phyloP scores from a whole-genome alignment of 2,113 vertebrate species.

The Chamaea fasciata region DNA sequence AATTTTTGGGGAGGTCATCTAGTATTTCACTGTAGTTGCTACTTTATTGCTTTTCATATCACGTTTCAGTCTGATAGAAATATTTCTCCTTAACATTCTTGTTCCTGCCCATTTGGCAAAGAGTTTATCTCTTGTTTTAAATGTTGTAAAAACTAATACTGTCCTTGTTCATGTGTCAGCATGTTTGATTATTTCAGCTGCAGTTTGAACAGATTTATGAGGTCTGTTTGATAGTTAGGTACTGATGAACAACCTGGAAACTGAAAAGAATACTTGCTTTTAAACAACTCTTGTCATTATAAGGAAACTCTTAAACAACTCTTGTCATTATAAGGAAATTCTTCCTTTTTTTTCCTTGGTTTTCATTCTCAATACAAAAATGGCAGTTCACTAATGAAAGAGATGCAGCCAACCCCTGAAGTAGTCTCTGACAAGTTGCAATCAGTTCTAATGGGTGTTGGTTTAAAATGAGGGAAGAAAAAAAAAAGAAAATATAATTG shows the following conservation, averaged over 20 bases:
- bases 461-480: neutral
- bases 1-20: neutral
- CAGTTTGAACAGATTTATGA: neutral
- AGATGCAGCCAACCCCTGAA: neutral
- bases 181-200: neutral
- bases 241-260: neutral
- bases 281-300: neutral
- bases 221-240: neutral
- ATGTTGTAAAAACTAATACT: neutral
- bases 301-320: neutral
- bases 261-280: neutral
- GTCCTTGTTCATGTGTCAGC: neutral
- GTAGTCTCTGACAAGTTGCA: neutral
- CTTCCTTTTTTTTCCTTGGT: neutral
- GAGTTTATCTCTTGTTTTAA: neutral
- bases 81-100: neutral
- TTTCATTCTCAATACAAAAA: neutral
- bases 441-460: neutral
- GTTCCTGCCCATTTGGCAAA: neutral
- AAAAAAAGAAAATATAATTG: neutral
- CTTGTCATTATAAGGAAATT: neutral
- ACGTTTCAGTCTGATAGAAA: neutral
- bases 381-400: neutral
- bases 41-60: neutral
- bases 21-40: neutral